These are phyloP conservation scores for Gavialis gangeticus DNA, from an alignment of 2,113 vertebrate species.

Conservation along the genomic window DNA sequence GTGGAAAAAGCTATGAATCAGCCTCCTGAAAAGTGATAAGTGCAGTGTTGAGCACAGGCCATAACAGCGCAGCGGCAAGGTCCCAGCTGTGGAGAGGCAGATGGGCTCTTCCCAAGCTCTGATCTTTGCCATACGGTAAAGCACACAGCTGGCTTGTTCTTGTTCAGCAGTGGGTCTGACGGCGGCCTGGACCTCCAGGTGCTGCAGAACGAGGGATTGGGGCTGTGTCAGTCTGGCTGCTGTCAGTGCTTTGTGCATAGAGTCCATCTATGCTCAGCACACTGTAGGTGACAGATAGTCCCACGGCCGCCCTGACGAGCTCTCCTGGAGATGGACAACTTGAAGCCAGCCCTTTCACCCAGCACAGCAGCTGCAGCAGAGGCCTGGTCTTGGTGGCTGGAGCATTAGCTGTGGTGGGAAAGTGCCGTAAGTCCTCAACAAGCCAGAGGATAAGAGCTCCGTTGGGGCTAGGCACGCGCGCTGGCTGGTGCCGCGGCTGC, in stretches of 20 bases:
- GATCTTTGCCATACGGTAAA: slow-evolving; percentile 5
- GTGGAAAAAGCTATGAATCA: neutral
- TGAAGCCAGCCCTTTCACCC: neutral
- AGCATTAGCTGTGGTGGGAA: too few relatives aligned
- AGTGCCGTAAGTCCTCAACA: too few relatives aligned
- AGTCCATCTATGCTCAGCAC: slow-evolving; percentile 19
- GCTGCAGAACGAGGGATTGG: slow-evolving; percentile 32
- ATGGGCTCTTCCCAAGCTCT: slow-evolving; percentile 26
- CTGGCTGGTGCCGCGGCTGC: neutral
- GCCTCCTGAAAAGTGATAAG: neutral
- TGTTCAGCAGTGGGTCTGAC: slow-evolving; percentile 49
- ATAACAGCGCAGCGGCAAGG: slow-evolving; percentile 45
- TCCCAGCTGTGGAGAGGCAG: slow-evolving; percentile 34
- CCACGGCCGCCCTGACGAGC: neutral
- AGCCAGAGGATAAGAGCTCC: neutral
- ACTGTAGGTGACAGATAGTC: slow-evolving; percentile 46
- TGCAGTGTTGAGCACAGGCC: slow-evolving; percentile 34
- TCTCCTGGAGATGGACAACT: too few relatives aligned
- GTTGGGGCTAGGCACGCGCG: neutral
- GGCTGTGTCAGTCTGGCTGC: slow-evolving; percentile 45
- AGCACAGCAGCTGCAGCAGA: neutral
- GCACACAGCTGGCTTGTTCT: slow-evolving; percentile 54
- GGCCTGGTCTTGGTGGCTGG: neutral
- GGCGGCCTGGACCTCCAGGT: slow-evolving; percentile 30
- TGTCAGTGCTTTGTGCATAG: slow-evolving; percentile 44